Conservation (phyloP, 2,113 vertebrate genomes). For the Scomber colias region DNA sequence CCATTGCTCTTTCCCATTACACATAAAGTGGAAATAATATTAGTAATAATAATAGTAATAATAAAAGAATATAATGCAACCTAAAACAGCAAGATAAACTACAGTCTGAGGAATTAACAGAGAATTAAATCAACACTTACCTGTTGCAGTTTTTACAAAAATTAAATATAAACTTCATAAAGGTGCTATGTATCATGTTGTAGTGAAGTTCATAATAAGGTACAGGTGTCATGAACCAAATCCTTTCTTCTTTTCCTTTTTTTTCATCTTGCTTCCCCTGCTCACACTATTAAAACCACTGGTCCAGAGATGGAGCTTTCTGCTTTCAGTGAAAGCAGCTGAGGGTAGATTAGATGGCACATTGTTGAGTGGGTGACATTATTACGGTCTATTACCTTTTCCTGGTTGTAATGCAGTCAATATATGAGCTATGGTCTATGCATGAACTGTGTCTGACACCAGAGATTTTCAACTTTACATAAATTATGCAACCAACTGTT, state of each 20-base stretch:
- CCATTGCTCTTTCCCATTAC: background rate
- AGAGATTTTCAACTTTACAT: constrained; percentile 78
- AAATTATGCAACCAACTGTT: constrained; percentile 84
- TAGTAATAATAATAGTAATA: too few relatives aligned
- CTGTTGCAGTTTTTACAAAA: too few relatives aligned
- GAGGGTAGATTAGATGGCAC: constrained; percentile 35
- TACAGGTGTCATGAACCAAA: too few relatives aligned
- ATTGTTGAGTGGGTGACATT: constrained; percentile 44
- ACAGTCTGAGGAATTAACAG: background rate
- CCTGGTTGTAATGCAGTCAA: constrained; percentile 47
- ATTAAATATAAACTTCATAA: background rate
- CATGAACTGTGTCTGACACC: constrained; percentile 76
- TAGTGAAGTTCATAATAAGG: too few relatives aligned
- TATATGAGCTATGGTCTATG: constrained; percentile 57
- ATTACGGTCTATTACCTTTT: constrained; percentile 64
- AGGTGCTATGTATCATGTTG: too few relatives aligned
- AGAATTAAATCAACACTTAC: too few relatives aligned
- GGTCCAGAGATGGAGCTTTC: constrained; percentile 5
- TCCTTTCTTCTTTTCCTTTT: too few relatives aligned
- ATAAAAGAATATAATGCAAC: background rate
- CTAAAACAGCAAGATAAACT: background rate
- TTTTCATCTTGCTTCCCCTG: background rate
- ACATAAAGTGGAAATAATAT: background rate
- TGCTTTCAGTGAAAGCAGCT: constrained; percentile 25
- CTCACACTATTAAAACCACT: constrained; percentile 1